Evolutionary conservation across 2,888 invertebrate genomes (phyloP).

Genomic region (Phymatocera aterrima): DNA sequence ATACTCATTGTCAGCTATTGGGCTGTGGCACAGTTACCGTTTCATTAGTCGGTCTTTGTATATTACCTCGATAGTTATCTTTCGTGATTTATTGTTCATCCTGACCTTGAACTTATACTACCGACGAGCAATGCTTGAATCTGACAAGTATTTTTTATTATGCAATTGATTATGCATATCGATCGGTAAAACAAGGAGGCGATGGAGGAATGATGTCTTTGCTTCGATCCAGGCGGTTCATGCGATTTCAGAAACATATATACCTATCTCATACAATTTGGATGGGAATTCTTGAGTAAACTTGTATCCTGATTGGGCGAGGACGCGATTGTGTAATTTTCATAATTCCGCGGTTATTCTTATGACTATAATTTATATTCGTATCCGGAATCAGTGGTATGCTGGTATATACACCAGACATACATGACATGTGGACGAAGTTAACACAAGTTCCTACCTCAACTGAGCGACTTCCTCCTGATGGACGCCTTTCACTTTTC

Average conservation of each 20-base stretch:
- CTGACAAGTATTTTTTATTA: background rate
- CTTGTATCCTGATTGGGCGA: too few species aligned
- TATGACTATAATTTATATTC: background rate
- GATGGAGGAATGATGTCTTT: background rate
- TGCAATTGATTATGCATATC: background rate
- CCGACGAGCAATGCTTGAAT: background rate
- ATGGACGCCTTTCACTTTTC: slow-evolving; percentile 37
- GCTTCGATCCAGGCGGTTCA: too few species aligned
- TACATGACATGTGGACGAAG: too few species aligned
- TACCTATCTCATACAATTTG: too few species aligned
- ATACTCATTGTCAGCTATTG: too few species aligned
- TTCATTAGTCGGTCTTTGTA: background rate
- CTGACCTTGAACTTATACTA: too few species aligned
- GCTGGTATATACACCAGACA: background rate
- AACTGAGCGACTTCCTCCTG: slow-evolving; percentile 11
- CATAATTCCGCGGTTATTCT: too few species aligned
- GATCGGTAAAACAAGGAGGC: background rate
- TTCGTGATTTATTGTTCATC: background rate
- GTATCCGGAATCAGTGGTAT: background rate
- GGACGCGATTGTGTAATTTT: too few species aligned
- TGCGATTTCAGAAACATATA: too few species aligned
- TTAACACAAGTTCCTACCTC: slow-evolving; percentile 19
- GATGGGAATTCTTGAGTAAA: too few species aligned
- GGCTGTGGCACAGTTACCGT: slow-evolving; percentile 7
- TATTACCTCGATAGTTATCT: background rate